Conservation (phyloP, 2,888 invertebrate species). For the Tetragonula carbonaria region DNA sequence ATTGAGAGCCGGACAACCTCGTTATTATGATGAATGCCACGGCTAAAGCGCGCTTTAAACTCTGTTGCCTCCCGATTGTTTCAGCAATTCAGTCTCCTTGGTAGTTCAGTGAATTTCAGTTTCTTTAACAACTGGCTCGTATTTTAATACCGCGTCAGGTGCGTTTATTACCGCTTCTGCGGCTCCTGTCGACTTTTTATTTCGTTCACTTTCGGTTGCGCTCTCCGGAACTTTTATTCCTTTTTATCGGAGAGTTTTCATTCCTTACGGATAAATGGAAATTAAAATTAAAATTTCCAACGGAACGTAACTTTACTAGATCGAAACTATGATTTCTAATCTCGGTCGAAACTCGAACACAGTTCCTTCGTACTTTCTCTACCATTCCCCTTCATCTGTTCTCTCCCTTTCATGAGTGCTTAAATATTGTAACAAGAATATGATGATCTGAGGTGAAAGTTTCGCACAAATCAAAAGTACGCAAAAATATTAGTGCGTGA, state of each 20-base stretch:
- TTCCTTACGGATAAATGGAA: too few species aligned
- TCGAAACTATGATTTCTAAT: slow-evolving; percentile 25
- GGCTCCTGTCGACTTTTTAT: too few species aligned
- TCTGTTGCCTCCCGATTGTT: background rate
- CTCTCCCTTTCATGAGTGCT: background rate
- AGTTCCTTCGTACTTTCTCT: slow-evolving; percentile 3
- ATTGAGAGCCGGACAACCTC: slow-evolving; percentile 34
- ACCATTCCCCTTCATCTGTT: background rate
- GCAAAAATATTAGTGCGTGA: slow-evolving; percentile 67
- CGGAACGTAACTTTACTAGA: background rate
- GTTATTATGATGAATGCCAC: slow-evolving; percentile 68
- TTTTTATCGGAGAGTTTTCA: too few species aligned
- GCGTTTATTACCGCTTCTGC: too few species aligned
- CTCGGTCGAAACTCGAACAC: slow-evolving; percentile 71
- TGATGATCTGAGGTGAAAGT: slow-evolving; percentile 6
- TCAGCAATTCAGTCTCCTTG: background rate
- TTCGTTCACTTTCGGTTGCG: too few species aligned
- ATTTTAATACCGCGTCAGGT: too few species aligned
- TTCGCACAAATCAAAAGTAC: slow-evolving; percentile 70
- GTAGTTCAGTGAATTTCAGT: background rate
- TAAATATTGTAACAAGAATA: slow-evolving; percentile 12
- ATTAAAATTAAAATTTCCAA: too few species aligned
- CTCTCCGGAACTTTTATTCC: too few species aligned
- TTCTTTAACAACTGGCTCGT: background rate
- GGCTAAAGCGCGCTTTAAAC: slow-evolving; percentile 64